Evolutionary conservation across 2,113 vertebrate species (phyloP).

Genomic region (Thalassarche chlororhynchos): DNA sequence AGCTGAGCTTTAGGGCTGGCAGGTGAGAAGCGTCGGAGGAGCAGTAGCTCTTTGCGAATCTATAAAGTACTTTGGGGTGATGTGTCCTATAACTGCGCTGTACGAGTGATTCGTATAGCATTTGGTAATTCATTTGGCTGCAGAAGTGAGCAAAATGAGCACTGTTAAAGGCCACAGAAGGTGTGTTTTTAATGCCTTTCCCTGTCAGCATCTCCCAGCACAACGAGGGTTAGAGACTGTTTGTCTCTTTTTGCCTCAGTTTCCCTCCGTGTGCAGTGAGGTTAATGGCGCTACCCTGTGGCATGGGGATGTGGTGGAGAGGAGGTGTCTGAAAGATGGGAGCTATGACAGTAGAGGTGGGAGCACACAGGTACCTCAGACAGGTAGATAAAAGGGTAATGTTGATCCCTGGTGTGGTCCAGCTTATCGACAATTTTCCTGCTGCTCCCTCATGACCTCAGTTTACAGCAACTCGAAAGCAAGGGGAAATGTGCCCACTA

Average conservation of each 20-base stretch:
- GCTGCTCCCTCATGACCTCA: background rate
- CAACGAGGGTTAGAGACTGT: background rate
- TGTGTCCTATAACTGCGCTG: background rate
- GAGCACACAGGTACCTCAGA: background rate
- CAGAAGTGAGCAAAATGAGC: background rate
- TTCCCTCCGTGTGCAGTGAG: background rate
- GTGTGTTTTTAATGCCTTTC: background rate
- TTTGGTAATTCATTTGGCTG: background rate
- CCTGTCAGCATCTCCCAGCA: background rate
- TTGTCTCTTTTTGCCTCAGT: background rate
- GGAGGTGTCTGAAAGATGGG: background rate
- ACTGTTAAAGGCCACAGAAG: background rate
- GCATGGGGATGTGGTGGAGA: background rate
- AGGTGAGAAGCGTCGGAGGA: background rate
- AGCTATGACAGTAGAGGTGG: background rate
- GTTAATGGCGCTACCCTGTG: background rate
- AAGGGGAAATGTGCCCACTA: slow-evolving; percentile 29
- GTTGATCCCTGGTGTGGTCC: background rate
- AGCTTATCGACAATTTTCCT: background rate
- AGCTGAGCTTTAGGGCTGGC: background rate
- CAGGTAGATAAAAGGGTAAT: background rate
- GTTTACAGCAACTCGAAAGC: background rate
- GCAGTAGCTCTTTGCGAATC: background rate
- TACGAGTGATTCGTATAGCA: fast-evolving
- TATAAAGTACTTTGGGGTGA: background rate